Conservation (phyloP, 2,113 vertebrate species). For the Helogale parvula region DNA sequence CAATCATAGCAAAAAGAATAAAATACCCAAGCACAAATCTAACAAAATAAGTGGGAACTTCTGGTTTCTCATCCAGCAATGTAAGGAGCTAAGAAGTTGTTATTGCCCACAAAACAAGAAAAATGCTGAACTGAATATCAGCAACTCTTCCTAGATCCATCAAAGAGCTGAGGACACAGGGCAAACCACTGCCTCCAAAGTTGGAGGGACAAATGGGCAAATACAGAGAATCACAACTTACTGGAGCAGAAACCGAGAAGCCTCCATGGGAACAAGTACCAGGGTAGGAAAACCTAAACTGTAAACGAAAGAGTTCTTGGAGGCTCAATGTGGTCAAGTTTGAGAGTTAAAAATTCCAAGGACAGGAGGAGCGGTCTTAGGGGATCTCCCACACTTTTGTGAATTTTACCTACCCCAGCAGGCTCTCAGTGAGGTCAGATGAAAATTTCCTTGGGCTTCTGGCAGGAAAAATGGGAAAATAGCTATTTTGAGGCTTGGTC, state of each 20-base stretch:
- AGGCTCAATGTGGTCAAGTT: neutral
- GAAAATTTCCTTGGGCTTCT: neutral
- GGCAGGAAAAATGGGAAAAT: neutral
- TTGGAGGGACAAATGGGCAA: neutral
- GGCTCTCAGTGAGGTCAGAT: neutral
- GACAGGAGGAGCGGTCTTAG: neutral
- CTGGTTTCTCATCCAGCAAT: neutral
- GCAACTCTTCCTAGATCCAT: neutral
- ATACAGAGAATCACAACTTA: neutral
- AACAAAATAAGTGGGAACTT: neutral
- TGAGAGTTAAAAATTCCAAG: neutral
- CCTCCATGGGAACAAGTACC: neutral
- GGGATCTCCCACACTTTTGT: neutral
- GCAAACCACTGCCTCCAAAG: neutral
- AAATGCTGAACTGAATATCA: neutral
- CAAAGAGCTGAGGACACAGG: neutral
- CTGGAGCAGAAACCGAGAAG: neutral
- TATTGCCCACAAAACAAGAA: neutral
- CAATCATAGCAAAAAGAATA: neutral
- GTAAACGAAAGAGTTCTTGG: neutral
- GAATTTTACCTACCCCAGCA: neutral
- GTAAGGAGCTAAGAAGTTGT: neutral
- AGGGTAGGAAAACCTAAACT: neutral
- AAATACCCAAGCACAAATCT: neutral
- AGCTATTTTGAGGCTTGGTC: neutral